A percentile compares a stretch with the other conserved stretches of the same genome.
Conservation (phyloP, 1,140 invertebrate species). For the Physella acuta region DNA sequence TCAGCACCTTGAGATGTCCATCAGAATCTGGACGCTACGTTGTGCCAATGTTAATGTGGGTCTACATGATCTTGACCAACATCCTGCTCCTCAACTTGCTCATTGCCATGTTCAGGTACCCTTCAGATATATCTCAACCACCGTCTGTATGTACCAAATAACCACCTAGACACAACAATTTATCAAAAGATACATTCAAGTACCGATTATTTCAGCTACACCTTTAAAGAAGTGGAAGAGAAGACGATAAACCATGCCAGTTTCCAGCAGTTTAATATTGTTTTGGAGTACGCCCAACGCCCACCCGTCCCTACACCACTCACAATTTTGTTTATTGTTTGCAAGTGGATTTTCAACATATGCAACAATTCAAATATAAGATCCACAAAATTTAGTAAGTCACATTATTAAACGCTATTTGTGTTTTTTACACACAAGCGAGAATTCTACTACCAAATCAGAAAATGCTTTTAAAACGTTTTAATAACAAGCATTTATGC, state of each 20-base stretch:
- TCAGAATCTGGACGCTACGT: slow-evolving; percentile 40
- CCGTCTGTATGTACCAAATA: too few relatives aligned
- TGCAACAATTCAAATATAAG: slow-evolving; percentile 27
- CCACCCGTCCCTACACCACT: slow-evolving; percentile 60
- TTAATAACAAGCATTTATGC: too few relatives aligned
- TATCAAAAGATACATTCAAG: too few relatives aligned
- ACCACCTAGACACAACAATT: too few relatives aligned
- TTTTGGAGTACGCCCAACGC: slow-evolving; percentile 59
- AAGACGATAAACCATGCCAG: slow-evolving; percentile 58
- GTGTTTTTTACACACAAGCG: too few relatives aligned
- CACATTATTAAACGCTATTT: too few relatives aligned
- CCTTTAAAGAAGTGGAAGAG: slow-evolving; percentile 55
- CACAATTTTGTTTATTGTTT: slow-evolving; percentile 55
- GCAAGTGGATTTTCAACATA: slow-evolving; percentile 11
- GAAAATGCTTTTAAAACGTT: too few relatives aligned
- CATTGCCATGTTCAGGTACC: slow-evolving; percentile 59
- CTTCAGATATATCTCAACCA: too few relatives aligned
- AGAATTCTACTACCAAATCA: too few relatives aligned
- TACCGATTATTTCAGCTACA: slow-evolving; percentile 44
- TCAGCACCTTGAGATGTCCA: slow-evolving; percentile 33
- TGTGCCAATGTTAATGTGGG: slow-evolving; percentile 45
- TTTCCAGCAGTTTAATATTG: slow-evolving; percentile 59
- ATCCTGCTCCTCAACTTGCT: slow-evolving; percentile 56
- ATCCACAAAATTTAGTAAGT: slow-evolving; percentile 34
- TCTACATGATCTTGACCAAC: slow-evolving; percentile 55